Percentiles rank a stretch among this genome's conserved stretches.
Conservation (phyloP, 2,888 invertebrate species). For the Chalcosyrphus nemorum region DNA sequence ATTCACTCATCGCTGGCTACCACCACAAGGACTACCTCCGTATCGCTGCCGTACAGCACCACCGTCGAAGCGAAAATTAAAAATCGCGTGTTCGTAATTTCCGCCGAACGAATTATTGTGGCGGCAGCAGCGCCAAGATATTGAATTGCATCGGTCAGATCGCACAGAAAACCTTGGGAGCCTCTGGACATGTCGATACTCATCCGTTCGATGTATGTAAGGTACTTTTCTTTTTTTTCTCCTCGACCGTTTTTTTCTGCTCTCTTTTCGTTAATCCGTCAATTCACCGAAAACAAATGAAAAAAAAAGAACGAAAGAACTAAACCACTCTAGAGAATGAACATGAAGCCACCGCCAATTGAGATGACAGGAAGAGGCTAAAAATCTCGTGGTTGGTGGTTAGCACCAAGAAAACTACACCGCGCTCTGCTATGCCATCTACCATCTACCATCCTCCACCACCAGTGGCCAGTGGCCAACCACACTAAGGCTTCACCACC, state of each 20-base stretch:
- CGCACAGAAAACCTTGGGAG: constrained; percentile 63
- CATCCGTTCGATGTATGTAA: constrained; percentile 45
- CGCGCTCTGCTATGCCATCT: constrained; percentile 28
- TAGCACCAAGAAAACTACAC: constrained; percentile 62
- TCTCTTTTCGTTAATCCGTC: constrained; percentile 72
- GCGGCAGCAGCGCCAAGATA: constrained; percentile 71
- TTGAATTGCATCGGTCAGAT: constrained; percentile 65
- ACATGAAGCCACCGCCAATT: constrained; percentile 71
- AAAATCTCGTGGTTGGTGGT: constrained; percentile 74
- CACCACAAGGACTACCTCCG: constrained; percentile 54
- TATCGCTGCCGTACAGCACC: constrained; percentile 37
- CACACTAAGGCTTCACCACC: constrained; percentile 67
- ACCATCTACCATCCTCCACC: constrained; percentile 10
- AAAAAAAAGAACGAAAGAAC: constrained; percentile 46
- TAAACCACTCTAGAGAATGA: constrained; percentile 56
- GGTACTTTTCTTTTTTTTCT: constrained; percentile 22
- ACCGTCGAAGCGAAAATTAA: constrained; percentile 77
- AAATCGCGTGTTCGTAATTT: constrained; percentile 80
- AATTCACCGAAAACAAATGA: constrained; percentile 57
- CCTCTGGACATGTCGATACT: constrained; percentile 73
- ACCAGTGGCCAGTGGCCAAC: constrained; percentile 46
- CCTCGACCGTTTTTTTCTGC: constrained; percentile 10
- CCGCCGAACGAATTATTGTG: constrained; percentile 75
- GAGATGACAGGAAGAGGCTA: constrained; percentile 73
- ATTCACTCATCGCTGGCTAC: constrained; percentile 70